Evolutionary conservation across 1,140 invertebrate species (phyloP).

Genomic region (Pogonomyrmex barbatus): DNA sequence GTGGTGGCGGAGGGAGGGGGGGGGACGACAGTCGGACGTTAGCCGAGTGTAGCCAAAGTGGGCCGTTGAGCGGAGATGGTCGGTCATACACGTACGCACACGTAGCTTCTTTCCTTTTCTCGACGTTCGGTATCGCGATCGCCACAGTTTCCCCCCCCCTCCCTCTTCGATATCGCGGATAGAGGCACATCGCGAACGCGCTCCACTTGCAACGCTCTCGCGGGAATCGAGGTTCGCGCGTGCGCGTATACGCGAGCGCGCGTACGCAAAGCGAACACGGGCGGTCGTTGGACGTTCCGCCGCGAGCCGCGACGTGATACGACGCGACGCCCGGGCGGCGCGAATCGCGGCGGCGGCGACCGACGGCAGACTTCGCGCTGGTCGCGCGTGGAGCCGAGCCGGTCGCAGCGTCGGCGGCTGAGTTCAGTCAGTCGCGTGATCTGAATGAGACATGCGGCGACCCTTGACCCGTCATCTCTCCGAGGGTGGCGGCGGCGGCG

Average conservation of each 20-base stretch:
- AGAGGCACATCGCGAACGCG: neutral
- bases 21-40: conserved; percentile 7
- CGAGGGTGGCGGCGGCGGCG: conserved; percentile 80
- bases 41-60: neutral
- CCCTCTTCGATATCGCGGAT: neutral
- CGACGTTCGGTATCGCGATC: conserved; percentile 61
- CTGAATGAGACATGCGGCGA: conserved; percentile 79
- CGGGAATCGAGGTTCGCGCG: neutral
- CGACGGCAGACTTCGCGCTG: neutral
- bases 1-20: neutral
- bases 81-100: conserved; percentile 35
- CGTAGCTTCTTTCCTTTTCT: conserved; percentile 49
- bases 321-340: neutral
- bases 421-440: conserved; percentile 1
- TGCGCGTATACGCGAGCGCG: neutral
- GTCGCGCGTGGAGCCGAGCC: neutral
- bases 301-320: neutral
- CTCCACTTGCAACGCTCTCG: neutral
- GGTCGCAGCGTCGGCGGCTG: neutral
- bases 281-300: neutral
- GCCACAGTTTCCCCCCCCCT: conserved; percentile 5
- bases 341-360: neutral
- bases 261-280: neutral
- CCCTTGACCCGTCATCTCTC: conserved; percentile 83
- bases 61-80: neutral